Percentiles rank a stretch among this genome's conserved stretches.
Conservation (phyloP, 2,888 invertebrate species). For the Cyaniris semiargus region DNA sequence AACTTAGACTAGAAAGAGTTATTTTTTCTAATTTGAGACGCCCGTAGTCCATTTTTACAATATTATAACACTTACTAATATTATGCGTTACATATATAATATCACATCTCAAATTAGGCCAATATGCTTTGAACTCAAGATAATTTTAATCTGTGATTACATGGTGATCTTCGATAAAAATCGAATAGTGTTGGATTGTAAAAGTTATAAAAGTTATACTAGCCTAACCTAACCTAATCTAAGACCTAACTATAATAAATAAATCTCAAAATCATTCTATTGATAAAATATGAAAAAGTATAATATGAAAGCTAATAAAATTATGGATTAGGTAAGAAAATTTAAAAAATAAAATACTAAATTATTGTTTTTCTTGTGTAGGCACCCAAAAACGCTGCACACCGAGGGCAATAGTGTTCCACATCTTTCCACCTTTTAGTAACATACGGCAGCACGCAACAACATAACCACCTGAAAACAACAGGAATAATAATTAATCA, state of each 20-base stretch:
- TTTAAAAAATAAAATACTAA: slow-evolving; percentile 39
- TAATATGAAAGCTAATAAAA: not conserved
- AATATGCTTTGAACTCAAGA: too few relatives aligned
- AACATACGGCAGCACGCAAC: slow-evolving; percentile 68
- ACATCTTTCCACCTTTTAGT: slow-evolving; percentile 70
- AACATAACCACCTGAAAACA: slow-evolving; percentile 70
- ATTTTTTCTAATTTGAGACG: too few relatives aligned
- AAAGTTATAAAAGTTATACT: too few relatives aligned
- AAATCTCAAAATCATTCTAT: not conserved
- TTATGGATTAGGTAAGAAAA: not conserved
- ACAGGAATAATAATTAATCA: not conserved
- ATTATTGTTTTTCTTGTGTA: slow-evolving; percentile 55
- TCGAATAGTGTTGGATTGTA: too few relatives aligned
- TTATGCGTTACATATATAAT: too few relatives aligned
- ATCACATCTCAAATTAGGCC: too few relatives aligned
- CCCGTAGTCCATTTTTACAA: too few relatives aligned
- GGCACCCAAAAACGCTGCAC: slow-evolving; percentile 62
- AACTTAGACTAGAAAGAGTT: not conserved
- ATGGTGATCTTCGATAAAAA: too few relatives aligned
- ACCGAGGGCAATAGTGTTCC: slow-evolving; percentile 69
- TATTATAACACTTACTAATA: too few relatives aligned
- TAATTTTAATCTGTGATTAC: too few relatives aligned
- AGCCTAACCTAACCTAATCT: too few relatives aligned
- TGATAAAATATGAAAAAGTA: not conserved
- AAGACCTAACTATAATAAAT: not conserved